Base-by-base conservation (phyloP, 2,113 vertebrate species). In the Chauna torquata region DNA sequence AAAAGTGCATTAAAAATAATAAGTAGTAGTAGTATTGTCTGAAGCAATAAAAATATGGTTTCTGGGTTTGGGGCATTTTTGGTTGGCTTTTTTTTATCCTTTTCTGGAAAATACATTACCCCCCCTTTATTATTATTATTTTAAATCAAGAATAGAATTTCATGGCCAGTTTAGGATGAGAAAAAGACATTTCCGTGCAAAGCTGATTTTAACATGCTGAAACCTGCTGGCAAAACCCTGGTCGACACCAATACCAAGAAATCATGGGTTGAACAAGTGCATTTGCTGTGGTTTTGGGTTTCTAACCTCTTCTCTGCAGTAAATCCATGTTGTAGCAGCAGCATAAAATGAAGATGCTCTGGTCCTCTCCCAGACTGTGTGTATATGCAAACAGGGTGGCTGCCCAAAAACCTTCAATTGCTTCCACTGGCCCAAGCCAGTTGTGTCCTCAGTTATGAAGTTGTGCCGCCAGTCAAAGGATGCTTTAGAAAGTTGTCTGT, bases 261-360 rank as follows among this genome's bases (percentile, higher is more conserved):
- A 5, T 1, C 15, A 3, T 24, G 12, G 50, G 38, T 5, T n/a
- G 61, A n/a, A 44, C 23, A 44, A 80, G 18, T 36, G 62, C 8
- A 6, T 36, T 55, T 24, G 40, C 38, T 18, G 9, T 0, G 0
- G 20, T 27, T 42, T 8, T 8, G 36, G 47, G 30, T 5, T 9
- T 52, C 50, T n/a, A 50, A 54, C 22, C 5, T 28, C 45, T 38
- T 14, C 28, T 32, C n/a, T 25, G 36, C 28, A 19, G 45, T 40
- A 50, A 64, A 79, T 50, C n/a, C n/a, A 1, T 18, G 16, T 50
- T n/a, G 30, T 2, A 4, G 57, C 44, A 49, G 57, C 44, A 38
- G 44, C 36, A 77, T 38, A 38, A 49, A 49, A 36, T 30, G 34
- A 47, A 47, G 36, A 28, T 1, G 10, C 18, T 16, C 13, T 6